Evolutionary conservation across 2,113 vertebrate species (phyloP).

Genomic region (Mormyrus lacerda): DNA sequence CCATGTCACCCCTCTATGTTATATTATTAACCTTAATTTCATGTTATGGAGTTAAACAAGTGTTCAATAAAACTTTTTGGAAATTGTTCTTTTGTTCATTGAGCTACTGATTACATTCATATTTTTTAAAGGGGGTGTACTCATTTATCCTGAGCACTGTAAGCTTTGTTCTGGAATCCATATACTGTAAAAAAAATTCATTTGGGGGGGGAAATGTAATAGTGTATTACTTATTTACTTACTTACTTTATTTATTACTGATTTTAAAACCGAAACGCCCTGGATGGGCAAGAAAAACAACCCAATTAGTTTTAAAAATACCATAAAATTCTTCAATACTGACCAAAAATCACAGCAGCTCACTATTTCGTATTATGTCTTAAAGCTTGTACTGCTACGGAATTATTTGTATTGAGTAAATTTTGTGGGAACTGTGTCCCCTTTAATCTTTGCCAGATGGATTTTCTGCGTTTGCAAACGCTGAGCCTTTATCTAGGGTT

Average conservation of each 20-base stretch:
- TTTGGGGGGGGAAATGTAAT: neutral
- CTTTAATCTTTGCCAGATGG: neutral
- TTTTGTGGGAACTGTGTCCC: neutral
- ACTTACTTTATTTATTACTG: neutral
- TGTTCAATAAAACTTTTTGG: too few species aligned
- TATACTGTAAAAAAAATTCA: neutral
- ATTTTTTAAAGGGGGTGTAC: too few species aligned
- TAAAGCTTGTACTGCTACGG: neutral
- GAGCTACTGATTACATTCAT: too few species aligned
- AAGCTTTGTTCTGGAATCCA: neutral
- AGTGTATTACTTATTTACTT: neutral
- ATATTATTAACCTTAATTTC: too few species aligned
- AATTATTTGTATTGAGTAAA: neutral
- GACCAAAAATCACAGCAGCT: neutral
- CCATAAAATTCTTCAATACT: neutral
- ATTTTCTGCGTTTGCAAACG: neutral
- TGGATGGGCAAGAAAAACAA: neutral
- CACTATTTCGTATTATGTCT: neutral
- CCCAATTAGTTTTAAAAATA: neutral
- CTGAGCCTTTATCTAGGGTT: neutral
- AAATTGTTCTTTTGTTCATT: too few species aligned
- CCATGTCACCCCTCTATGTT: too few species aligned
- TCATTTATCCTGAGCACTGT: too few species aligned
- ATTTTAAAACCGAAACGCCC: neutral
- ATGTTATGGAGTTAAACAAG: too few species aligned